Conservation (phyloP, 1,140 invertebrate genomes). For the Eupristina koningsbergeri region DNA sequence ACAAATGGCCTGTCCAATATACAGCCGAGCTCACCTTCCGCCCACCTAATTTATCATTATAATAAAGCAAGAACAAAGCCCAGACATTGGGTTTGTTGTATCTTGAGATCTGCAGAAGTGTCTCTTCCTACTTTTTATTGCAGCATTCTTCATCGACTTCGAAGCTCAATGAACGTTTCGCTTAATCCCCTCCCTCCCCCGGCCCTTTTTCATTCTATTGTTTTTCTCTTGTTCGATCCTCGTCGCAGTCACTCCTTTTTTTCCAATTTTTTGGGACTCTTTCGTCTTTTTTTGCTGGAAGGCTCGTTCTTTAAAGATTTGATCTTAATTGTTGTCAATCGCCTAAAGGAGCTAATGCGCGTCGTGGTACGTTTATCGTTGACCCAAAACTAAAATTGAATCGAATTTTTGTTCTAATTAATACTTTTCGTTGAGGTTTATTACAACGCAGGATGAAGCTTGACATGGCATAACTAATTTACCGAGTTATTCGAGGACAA, state of each 20-base stretch:
- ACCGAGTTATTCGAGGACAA: neutral
- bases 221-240: neutral
- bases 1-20: conserved; percentile 42
- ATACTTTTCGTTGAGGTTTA: conserved; percentile 38
- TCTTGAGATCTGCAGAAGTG: neutral
- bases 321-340: conserved; percentile 35
- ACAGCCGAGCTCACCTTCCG: neutral
- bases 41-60: conserved; percentile 43
- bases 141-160: neutral
- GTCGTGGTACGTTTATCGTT: neutral
- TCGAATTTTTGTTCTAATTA: conserved; percentile 30
- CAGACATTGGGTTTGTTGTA: neutral
- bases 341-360: neutral
- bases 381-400: neutral
- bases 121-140: neutral
- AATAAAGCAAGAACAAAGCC: conserved; percentile 33
- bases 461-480: conserved; percentile 3
- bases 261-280: neutral
- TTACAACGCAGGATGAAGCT: neutral
- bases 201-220: neutral
- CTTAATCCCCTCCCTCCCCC: too few species aligned
- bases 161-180: neutral
- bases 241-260: neutral
- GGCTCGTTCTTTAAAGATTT: conserved; percentile 15
- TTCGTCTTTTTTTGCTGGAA: neutral